Evolutionary conservation across 2,888 invertebrate genomes (phyloP), one percentile per base, ranked within the genome.

Genomic region (Pterobdella sp.): DNA sequence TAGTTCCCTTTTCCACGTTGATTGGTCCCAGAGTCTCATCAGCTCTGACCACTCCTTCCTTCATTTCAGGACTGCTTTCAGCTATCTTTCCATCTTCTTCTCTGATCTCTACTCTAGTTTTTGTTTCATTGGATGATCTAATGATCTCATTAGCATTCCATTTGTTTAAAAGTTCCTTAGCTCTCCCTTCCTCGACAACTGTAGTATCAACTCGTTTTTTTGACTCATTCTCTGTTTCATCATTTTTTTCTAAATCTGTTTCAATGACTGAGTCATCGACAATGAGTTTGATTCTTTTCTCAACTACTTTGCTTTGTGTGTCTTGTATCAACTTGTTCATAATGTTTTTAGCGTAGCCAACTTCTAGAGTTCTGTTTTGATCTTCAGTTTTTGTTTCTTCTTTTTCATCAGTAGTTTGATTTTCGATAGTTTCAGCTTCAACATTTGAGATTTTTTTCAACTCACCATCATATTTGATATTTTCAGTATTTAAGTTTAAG

Each of bases 31-130:
- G 10, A 14, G 7, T 49, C n/a, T 35, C 36, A 35, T 63, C 71
- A 29, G 71, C 52, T 31, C 52, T 60, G n/a, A 69, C 52, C n/a
- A 71, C 71, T 32, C 56, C 37, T 35, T 35, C 60, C 63, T 37
- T 56, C 35, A n/a, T 32, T 31, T 65, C 65, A 29, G 65, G 65
- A 10, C 14, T 29, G 26, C 56, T 71, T 31, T 71, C 63, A 49
- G 69, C 49, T 14, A 69, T 32, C 26, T 32, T 52, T 10, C 71
- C 71, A 14, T 63, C 71, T 35, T 71, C 71, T 35, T 71, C 71
- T 22, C 63, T 32, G 26, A 71, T 63, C 56, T 71, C 63, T 31
- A 71, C 34, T 60, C 63, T 56, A 4, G 29, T 52, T 63, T 32
- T 71, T 14, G 63, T n/a, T 7, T 42, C 34, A 4, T 52, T 37